phyloP scores from a whole-genome alignment of 2,888 invertebrate species.

The Lacanobia wlatinum region DNA sequence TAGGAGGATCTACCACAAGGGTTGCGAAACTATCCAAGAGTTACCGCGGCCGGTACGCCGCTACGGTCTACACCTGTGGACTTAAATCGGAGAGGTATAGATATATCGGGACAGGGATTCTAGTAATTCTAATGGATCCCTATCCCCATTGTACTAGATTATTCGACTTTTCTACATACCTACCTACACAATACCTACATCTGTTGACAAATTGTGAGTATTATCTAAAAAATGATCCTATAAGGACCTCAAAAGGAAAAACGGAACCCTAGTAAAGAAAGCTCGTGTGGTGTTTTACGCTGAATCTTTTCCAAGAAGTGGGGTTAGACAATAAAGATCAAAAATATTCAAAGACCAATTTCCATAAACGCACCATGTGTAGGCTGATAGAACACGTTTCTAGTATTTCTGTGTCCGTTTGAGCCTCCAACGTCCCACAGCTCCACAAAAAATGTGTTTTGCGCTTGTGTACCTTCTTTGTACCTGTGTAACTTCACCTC shows the following conservation, averaged over 20 bases:
- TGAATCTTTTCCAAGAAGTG: neutral
- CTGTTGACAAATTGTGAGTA: too few relatives aligned
- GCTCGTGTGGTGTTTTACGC: neutral
- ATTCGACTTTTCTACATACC: too few relatives aligned
- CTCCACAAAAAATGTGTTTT: constrained; percentile 97
- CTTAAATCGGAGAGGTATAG: too few relatives aligned
- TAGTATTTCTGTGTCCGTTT: constrained; percentile 97
- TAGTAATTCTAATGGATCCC: too few relatives aligned
- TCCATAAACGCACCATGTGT: constrained; percentile 93
- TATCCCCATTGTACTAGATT: too few relatives aligned
- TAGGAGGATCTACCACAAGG: neutral
- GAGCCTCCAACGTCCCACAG: constrained; percentile 99
- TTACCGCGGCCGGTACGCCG: too few relatives aligned
- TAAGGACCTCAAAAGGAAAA: too few relatives aligned
- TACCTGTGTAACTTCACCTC: constrained; percentile 99
- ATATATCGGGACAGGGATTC: too few relatives aligned
- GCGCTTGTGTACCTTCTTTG: constrained; percentile 97
- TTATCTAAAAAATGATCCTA: too few relatives aligned
- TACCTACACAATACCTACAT: too few relatives aligned
- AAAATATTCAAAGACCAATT: neutral
- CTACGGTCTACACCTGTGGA: too few relatives aligned
- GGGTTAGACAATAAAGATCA: neutral
- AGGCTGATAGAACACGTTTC: constrained; percentile 98
- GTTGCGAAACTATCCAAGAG: too few relatives aligned
- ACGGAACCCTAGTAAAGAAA: neutral